A percentile compares a stretch with the other conserved stretches of the same genome.
Evolutionary conservation across 2,888 invertebrate genomes (phyloP).

Genomic region (Timema podura): DNA sequence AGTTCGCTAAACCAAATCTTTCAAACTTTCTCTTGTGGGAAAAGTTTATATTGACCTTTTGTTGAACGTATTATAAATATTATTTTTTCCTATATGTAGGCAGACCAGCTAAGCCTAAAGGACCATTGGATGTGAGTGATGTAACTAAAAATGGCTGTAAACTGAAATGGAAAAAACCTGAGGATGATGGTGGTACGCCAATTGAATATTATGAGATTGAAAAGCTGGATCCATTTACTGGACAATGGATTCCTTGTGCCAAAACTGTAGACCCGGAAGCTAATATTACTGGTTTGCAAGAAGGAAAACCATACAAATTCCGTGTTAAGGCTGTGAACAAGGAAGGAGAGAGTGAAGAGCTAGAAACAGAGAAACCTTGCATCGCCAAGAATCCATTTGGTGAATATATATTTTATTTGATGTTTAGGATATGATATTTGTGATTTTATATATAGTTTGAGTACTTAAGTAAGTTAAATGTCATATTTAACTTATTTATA

Average conservation of each 20-base stretch:
- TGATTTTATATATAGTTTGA: background rate
- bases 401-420: conserved; percentile 44
- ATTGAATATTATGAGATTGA: conserved; percentile 95
- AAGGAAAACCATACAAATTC: conserved; percentile 98
- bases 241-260: conserved; percentile 90
- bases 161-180: conserved; percentile 88
- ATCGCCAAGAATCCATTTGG: conserved; percentile 99
- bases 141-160: conserved; percentile 90
- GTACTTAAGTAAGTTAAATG: too few relatives aligned
- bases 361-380: conserved; percentile 89
- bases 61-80: too few relatives aligned
- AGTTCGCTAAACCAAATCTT: too few relatives aligned
- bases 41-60: too few relatives aligned
- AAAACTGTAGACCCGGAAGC: conserved; percentile 82
- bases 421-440: background rate
- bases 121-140: conserved; percentile 83
- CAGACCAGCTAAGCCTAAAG: conserved; percentile 51
- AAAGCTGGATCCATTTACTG: conserved; percentile 86
- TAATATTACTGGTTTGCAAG: conserved; percentile 76
- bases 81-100: conserved; percentile 32
- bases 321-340: conserved; percentile 96
- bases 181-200: conserved; percentile 92
- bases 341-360: conserved; percentile 95
- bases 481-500: too few relatives aligned
- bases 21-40: too few relatives aligned